Conservation (phyloP, 2,113 vertebrate species). For the Macaca nemestrina region DNA sequence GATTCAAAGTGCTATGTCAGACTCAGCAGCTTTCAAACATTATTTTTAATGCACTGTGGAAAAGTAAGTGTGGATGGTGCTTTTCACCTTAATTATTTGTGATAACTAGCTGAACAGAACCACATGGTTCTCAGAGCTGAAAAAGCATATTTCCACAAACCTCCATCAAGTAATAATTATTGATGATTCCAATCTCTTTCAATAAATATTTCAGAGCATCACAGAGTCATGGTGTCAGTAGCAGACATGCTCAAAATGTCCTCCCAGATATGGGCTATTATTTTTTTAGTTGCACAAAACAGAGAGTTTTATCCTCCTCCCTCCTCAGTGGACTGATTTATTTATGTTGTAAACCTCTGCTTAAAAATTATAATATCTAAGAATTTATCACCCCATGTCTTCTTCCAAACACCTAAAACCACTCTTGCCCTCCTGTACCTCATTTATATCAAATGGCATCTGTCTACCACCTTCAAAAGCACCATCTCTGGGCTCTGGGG, state of each 20-base stretch:
- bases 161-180: conserved; percentile 78
- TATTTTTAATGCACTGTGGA: conserved; percentile 73
- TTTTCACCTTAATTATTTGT: conserved; percentile 77
- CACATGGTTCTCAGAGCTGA: conserved; percentile 61
- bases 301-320: conserved; percentile 48
- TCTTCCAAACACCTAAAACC: conserved; percentile 28
- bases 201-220: conserved; percentile 79
- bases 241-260: conserved; percentile 64
- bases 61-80: conserved; percentile 42
- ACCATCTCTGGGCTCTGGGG: neutral
- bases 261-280: conserved; percentile 44
- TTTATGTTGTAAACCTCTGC: conserved; percentile 30
- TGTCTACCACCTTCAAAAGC: neutral
- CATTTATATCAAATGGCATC: neutral
- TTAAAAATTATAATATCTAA: conserved; percentile 39
- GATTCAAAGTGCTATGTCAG: conserved; percentile 50
- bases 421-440: conserved; percentile 3
- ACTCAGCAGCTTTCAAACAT: conserved; percentile 64
- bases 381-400: neutral
- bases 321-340: conserved; percentile 35
- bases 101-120: conserved; percentile 72
- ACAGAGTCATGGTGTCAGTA: conserved; percentile 60
- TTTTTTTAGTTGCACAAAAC: conserved; percentile 48
- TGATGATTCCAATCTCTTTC: conserved; percentile 66
- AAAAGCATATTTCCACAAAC: conserved; percentile 73